A percentile compares a stretch with the other conserved stretches of the same genome.
Conservation (phyloP, 2,888 invertebrate species). For the Stegana nigrithorax region DNA sequence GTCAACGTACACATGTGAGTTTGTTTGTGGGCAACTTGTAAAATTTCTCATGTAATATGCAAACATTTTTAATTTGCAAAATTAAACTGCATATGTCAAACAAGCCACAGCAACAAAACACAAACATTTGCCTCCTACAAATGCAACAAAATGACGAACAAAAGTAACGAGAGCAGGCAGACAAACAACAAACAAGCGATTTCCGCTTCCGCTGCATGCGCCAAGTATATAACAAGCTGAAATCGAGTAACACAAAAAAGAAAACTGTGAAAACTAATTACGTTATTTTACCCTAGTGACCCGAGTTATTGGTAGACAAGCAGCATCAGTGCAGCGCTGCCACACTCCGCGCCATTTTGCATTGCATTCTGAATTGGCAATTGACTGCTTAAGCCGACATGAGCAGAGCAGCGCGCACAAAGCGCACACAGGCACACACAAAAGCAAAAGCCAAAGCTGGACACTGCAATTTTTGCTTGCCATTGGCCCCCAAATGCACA, state of each 20-base stretch:
- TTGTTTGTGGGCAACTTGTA: too few species aligned
- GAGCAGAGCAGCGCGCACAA: neutral
- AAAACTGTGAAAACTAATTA: neutral
- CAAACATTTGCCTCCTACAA: too few species aligned
- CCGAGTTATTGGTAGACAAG: neutral
- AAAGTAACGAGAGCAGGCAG: too few species aligned
- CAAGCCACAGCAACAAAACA: neutral
- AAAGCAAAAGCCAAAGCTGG: neutral
- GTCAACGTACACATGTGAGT: too few species aligned
- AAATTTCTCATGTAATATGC: neutral
- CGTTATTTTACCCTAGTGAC: slow-evolving; percentile 4
- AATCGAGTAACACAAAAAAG: neutral
- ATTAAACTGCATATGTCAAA: neutral
- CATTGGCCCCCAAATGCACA: too few species aligned
- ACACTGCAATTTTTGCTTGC: too few species aligned
- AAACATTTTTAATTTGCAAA: neutral
- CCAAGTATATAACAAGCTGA: neutral
- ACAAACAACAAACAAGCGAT: neutral
- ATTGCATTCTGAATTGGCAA: slow-evolving; percentile 7
- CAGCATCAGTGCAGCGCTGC: too few species aligned
- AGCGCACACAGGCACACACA: neutral
- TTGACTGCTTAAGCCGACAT: neutral
- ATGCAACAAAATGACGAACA: too few species aligned
- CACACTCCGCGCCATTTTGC: neutral
- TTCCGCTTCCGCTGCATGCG: too few species aligned